phyloP scores from a whole-genome alignment of 2,888 invertebrate genomes.

The Acanthosepion esculentum region DNA sequence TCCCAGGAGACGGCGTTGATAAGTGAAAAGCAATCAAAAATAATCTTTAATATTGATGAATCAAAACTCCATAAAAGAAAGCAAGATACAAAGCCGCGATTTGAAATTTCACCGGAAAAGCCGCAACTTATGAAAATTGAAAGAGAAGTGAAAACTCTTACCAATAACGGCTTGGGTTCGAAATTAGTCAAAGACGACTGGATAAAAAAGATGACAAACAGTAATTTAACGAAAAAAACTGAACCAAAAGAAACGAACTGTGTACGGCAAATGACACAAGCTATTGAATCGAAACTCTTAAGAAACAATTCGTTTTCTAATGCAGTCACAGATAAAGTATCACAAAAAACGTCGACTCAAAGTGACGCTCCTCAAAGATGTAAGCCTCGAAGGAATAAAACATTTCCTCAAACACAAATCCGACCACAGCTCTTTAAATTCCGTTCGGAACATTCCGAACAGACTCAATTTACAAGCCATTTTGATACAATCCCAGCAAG shows the following conservation, averaged over 20 bases:
- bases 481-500: neutral
- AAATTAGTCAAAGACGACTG: neutral
- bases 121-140: neutral
- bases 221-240: neutral
- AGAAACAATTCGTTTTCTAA: neutral
- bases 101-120: neutral
- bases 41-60: neutral
- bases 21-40: neutral
- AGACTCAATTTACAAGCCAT: neutral
- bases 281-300: neutral
- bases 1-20: neutral
- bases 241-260: neutral
- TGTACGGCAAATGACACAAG: neutral
- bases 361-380: neutral
- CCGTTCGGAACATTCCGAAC: neutral
- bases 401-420: neutral
- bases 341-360: neutral
- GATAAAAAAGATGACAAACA: neutral
- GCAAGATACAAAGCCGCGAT: neutral
- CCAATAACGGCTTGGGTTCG: neutral
- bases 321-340: neutral
- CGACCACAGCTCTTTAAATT: neutral
- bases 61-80: neutral
- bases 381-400: neutral
- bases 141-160: neutral